Evolutionary conservation across 1,140 invertebrate genomes (phyloP), one percentile per base, ranked within the genome.

Genomic region (Theocolax elegans): DNA sequence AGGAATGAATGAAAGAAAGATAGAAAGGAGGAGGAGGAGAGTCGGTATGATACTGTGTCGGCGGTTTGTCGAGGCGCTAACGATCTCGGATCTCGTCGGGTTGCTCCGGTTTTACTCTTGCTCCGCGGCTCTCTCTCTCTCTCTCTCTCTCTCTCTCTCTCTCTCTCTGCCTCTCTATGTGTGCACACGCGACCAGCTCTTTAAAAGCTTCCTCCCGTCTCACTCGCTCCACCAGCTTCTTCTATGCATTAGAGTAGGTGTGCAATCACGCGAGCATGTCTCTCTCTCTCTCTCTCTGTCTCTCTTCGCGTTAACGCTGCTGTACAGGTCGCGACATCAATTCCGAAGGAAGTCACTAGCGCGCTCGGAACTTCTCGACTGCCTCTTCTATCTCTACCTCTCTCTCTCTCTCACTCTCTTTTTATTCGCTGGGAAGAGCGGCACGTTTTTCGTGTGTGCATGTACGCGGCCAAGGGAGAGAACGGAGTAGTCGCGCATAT

Each of bases 271-370:
- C 12, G 12, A 38, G 21, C 31, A n/a, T n/a, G n/a, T 42, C 65
- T 42, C 51, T 59, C 54, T 67, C 44, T 60, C 15, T 68, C 40
- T 51, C 56, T 25, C 56, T 6, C 10, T 10, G 29, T 31, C 19
- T 58, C 35, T 21, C 21, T 42, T 29, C 40, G 35, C 40, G 38
- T 58, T 58, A 35, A 53, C 51, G 53, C 27, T 42, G 35, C 25
- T 25, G 21, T 31, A 58, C 54, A 58, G 54, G 21, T 29, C 42
- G 58, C 58, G 56, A 49, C 59, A 63, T 63, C 29, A 63, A 63
- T 63, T 63, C 44, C 59, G 44, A 63, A 42, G 59, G 59, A 63
- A 62, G 58, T 49, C 51, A 56, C 46, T 42, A 51, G 31, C 59
- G 59, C 58, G 21, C 31, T 29, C 44, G 35, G 27, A 19, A 15